phyloP scores from a whole-genome alignment of 2,113 vertebrate genomes.

The Seriola quinqueradiata region DNA sequence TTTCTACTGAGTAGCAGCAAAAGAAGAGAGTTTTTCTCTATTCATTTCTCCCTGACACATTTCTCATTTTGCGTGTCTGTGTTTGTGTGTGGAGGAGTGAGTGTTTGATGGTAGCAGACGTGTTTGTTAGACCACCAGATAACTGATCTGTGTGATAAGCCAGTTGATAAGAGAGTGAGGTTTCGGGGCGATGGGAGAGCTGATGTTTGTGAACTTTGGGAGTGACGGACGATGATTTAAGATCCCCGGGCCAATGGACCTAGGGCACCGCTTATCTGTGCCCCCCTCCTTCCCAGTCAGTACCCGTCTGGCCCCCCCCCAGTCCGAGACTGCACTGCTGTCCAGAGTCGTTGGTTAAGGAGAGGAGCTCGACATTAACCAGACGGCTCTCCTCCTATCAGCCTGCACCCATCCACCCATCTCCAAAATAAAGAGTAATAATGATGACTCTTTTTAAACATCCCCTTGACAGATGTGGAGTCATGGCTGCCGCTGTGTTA shows the following conservation, averaged over 20 bases:
- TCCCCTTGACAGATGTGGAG: slow-evolving; percentile 90
- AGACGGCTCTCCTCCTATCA: slow-evolving; percentile 85
- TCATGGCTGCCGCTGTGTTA: slow-evolving; percentile 79
- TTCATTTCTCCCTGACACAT: slow-evolving; percentile 35
- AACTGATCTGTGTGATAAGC: slow-evolving; percentile 75
- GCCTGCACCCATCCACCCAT: slow-evolving; percentile 61
- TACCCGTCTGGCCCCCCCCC: slow-evolving; percentile 22
- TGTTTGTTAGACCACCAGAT: slow-evolving; percentile 71
- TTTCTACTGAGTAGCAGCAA: not conserved
- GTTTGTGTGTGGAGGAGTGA: slow-evolving; percentile 69
- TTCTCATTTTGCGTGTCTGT: slow-evolving; percentile 51
- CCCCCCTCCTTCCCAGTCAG: slow-evolving; percentile 65
- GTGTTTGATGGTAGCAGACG: slow-evolving; percentile 68
- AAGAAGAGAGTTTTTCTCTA: slow-evolving; percentile 22
- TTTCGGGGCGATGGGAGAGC: slow-evolving; percentile 75
- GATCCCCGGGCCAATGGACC: slow-evolving; percentile 74
- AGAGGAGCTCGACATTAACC: slow-evolving; percentile 89
- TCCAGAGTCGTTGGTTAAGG: slow-evolving; percentile 56
- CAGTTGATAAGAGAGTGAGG: slow-evolving; percentile 65
- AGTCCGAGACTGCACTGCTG: slow-evolving; percentile 34
- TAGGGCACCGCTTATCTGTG: slow-evolving; percentile 89
- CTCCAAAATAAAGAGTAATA: slow-evolving; percentile 92
- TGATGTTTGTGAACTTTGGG: slow-evolving; percentile 89
- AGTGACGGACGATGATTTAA: slow-evolving; percentile 86
- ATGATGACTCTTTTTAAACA: slow-evolving; percentile 94